Evolutionary conservation across 2,888 invertebrate genomes (phyloP), one percentile per base, ranked within the genome.

Genomic region (Osmoderma eremita): DNA sequence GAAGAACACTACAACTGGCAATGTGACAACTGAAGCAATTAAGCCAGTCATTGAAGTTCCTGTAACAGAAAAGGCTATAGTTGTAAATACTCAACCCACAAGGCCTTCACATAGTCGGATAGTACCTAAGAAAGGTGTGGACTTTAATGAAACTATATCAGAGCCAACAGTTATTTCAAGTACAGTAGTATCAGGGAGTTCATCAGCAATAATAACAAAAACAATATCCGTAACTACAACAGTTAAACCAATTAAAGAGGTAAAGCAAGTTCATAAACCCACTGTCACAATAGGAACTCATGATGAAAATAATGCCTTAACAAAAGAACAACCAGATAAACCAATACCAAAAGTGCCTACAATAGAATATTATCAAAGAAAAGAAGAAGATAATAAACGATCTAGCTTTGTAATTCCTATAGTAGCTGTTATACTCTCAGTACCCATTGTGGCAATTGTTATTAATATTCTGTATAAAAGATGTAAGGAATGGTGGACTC

Each of bases 401-500:
- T 86, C 88, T 22, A 89, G 89, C 71, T 90, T 91, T 82, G 86
- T 93, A 67, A 87, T 92, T 79, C 92, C 92, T 49, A 85, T 93
- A 73, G 88, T 92, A 53, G 88, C 90, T 38, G 87, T 91, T 36
- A 88, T 92, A 78, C 83, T 93, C 70, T 88, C 90, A 24, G 87
- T 93, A 56, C 93, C 93, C 5, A 84, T 93, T 78, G 88, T 93
- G 73, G 88, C 89, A 41, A 85, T 90, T 50, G 83, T 90, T 53
- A 86, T 89, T 15, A 88, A 89, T 67, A 85, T 91, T 79, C 84
- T 89, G 20, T 85, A 90, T 67, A 88, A 88, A 73, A 84, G 89
- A 71, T 89, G 92, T n/a, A 85, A 89, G 73, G 93, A 94, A 78
- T 92, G 92, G 78, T 94, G 94, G 93, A 89, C 90, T 74, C 91